Evolutionary conservation across 2,113 vertebrate species (phyloP).

Genomic region (Pluvianellus socialis): DNA sequence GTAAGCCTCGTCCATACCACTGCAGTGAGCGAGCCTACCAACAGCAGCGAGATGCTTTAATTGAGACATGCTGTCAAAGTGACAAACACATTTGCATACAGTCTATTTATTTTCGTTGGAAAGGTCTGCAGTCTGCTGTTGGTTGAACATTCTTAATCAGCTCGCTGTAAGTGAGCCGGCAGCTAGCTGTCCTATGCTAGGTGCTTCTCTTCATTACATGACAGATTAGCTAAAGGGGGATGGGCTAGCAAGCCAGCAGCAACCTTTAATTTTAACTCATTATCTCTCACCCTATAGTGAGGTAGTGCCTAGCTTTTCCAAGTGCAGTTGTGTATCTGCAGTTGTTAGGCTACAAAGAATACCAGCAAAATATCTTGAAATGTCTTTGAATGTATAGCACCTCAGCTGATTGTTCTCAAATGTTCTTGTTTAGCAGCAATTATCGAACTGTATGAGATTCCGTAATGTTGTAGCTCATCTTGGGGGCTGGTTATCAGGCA

Average conservation of each 20-base stretch:
- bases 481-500: neutral
- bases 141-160: constrained; percentile 92
- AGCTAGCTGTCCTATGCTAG: constrained; percentile 77
- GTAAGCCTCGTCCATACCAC: constrained; percentile 75
- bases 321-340: neutral
- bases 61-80: constrained; percentile 98
- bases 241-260: constrained; percentile 62
- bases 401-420: neutral
- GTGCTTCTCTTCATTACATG: constrained; percentile 81
- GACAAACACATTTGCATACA: constrained; percentile 98
- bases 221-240: constrained; percentile 82
- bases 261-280: constrained; percentile 79
- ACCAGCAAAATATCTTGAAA: neutral
- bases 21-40: constrained; percentile 76
- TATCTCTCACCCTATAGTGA: constrained; percentile 51
- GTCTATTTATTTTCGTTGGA: constrained; percentile 87
- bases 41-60: constrained; percentile 84
- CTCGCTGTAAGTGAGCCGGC: constrained; percentile 82
- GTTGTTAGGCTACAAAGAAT: neutral
- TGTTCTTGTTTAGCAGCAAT: neutral
- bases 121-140: constrained; percentile 83
- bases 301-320: constrained; percentile 29
- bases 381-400: neutral
- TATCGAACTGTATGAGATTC: neutral
- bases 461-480: neutral